Base-by-base conservation (phyloP, 1,140 invertebrate species). In the Lerema accius region DNA sequence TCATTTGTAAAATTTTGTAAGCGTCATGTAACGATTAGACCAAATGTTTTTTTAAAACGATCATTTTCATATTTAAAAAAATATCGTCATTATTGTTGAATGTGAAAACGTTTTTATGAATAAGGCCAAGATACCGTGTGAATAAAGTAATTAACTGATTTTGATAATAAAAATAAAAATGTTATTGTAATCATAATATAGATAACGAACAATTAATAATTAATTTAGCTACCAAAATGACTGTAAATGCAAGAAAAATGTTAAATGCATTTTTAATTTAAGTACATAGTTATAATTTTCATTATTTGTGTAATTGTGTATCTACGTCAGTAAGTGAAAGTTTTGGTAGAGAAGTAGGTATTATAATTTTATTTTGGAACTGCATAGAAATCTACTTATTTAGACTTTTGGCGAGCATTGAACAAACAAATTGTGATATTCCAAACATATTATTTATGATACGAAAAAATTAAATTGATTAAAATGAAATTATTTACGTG, bases 401-500 rank as follows among this genome's bases (percentile, higher is more conserved):
- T 53, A 23, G 48, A 50, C 60, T 66, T 78, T 78, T 45, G 73
- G 64, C 69, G 45, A 68, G 53, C 64, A 63, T 63, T 56, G 67
- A 69, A 79, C 71, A 74, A 79, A 76, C 67, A 75, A 75, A 74
- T 74, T 79, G 76, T 79, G 76, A 79, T 79, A 79, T 79, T 46
- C 65, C 68, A 74, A 76, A 77, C 76, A 79, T 79, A 79, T 79
- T 78, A 76, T 76, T 76, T 79, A 77, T 72, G 67, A 79, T 79
- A 76, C 61, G 43, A 67, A 69, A 67, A 63, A 67, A 68, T 75
- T 72, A 79, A 79, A 51, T 35, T 13, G 48, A 50, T 51, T 17
- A 39, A 51, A 51, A 51, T 51, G 9, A 37, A 51, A 51, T 37
- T n/a, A 37, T 11, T 37, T 37, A 4, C 10, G 35, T 11, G 35